phyloP scores from a whole-genome alignment of 2,888 invertebrate species.

The Steinernema scapterisci region DNA sequence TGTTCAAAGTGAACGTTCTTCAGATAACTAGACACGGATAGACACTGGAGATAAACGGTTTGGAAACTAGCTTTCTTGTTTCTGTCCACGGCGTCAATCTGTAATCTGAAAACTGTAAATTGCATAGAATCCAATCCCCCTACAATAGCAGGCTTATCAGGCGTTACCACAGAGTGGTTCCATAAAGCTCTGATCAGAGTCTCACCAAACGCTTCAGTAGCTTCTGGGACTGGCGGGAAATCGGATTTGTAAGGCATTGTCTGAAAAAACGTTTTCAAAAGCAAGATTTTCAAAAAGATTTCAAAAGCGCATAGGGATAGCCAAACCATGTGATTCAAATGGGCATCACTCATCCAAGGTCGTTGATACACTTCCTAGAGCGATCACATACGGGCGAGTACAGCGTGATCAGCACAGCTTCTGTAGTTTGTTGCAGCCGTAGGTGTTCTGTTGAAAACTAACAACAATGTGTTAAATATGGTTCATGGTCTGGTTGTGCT shows the following conservation, averaged over 20 bases:
- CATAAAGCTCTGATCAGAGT: slow-evolving; percentile 31
- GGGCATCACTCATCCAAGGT: no score
- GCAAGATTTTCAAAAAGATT: no score
- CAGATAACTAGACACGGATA: slow-evolving; percentile 31
- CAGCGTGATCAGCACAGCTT: no score
- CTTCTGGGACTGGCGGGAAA: slow-evolving; percentile 4
- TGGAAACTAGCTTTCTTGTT: slow-evolving; percentile 31
- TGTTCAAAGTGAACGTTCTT: slow-evolving; percentile 30
- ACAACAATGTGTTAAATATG: no score
- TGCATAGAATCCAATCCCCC: background rate
- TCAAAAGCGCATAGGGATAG: no score
- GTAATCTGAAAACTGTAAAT: background rate
- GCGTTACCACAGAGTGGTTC: slow-evolving; percentile 35
- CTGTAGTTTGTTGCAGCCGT: no score
- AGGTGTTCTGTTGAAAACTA: no score
- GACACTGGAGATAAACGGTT: slow-evolving; percentile 35
- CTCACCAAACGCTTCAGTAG: slow-evolving; percentile 30
- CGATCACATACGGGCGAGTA: no score
- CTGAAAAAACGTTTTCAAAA: no score
- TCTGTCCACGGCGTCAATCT: slow-evolving; percentile 35
- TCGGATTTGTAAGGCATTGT: slow-evolving; percentile 7
- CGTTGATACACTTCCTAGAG: no score
- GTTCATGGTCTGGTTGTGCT: no score
- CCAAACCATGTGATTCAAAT: no score
- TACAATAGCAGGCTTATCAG: slow-evolving; percentile 35